Evolutionary conservation across 2,113 vertebrate species (phyloP).

Genomic region (Puffinus mauretanicus): DNA sequence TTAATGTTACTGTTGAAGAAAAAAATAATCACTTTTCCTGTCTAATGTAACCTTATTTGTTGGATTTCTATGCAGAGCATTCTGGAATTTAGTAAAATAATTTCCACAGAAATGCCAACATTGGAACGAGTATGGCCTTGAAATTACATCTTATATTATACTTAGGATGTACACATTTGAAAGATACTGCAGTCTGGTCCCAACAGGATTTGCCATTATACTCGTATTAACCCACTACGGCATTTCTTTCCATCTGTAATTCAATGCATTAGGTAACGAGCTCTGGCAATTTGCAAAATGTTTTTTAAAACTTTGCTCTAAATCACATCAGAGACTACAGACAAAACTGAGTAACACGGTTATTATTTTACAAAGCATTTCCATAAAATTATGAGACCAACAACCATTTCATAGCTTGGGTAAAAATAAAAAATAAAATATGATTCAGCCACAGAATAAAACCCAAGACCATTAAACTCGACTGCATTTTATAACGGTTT

Average conservation of each 20-base stretch:
- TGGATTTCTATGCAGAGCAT: neutral
- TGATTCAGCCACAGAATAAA: slow-evolving; percentile 4
- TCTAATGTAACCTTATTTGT: neutral
- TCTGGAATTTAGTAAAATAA: neutral
- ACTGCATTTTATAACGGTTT: neutral
- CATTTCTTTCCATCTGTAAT: slow-evolving; percentile 21
- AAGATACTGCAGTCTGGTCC: neutral
- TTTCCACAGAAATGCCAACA: neutral
- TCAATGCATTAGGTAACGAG: slow-evolving; percentile 37
- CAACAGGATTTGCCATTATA: slow-evolving; percentile 14
- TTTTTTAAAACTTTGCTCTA: slow-evolving; percentile 30
- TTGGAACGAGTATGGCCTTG: neutral
- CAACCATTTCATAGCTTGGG: neutral
- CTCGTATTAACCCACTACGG: neutral
- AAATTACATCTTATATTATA: neutral
- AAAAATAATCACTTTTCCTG: neutral
- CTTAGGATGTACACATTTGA: neutral
- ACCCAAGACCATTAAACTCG: slow-evolving; percentile 5
- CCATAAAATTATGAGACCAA: slow-evolving; percentile 32
- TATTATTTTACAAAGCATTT: slow-evolving; percentile 44
- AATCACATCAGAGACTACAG: slow-evolving; percentile 28
- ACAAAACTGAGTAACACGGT: neutral
- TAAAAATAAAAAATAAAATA: slow-evolving; percentile 23
- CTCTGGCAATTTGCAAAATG: slow-evolving; percentile 33
- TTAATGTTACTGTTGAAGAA: neutral